A percentile compares a stretch with the other conserved stretches of the same genome.
Conservation (phyloP, 2,888 invertebrate species). For the Pterostichus niger region DNA sequence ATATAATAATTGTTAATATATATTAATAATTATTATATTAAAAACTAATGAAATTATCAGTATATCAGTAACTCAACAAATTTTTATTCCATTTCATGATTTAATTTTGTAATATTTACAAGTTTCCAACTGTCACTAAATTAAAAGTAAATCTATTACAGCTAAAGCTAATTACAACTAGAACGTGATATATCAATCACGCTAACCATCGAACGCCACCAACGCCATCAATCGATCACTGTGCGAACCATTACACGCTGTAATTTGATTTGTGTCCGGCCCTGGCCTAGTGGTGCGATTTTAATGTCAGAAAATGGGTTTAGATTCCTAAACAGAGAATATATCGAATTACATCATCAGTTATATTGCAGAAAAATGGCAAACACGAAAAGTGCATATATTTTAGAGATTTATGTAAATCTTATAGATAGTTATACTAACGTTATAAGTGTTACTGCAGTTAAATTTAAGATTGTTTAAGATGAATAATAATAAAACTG, state of each 20-base stretch:
- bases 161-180: constrained; percentile 5
- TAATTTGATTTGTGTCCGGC: constrained; percentile 48
- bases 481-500: too few species aligned
- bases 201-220: constrained; percentile 13
- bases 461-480: too few species aligned
- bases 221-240: constrained; percentile 19
- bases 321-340: constrained; percentile 15
- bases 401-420: too few species aligned
- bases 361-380: background rate
- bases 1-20: too few species aligned
- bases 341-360: constrained; percentile 37
- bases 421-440: too few species aligned
- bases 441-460: too few species aligned
- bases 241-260: constrained; percentile 25
- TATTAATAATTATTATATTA: too few species aligned
- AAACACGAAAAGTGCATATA: too few species aligned
- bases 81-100: background rate
- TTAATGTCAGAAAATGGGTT: constrained; percentile 35
- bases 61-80: background rate
- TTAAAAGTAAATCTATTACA: constrained; percentile 25
- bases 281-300: constrained; percentile 37
- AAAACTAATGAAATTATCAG: too few species aligned
- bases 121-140: background rate
- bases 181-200: constrained; percentile 32
- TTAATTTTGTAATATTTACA: background rate